Percentiles rank a stretch among this genome's conserved stretches.
Conservation (phyloP, 2,888 invertebrate genomes). For the Drosophila conformis region DNA sequence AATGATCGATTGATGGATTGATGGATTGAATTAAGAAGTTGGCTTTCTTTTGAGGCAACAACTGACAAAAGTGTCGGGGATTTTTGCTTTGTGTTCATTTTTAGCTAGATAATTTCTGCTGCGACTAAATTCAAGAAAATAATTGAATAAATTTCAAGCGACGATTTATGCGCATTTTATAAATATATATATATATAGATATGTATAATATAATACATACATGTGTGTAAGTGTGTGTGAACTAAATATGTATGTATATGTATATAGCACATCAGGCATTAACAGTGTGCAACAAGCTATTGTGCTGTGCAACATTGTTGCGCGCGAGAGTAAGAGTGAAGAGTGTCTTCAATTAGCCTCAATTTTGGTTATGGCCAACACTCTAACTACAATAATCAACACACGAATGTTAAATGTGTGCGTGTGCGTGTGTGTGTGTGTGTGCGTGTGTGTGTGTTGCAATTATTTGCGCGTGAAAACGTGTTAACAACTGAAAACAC, state of each 20-base stretch:
- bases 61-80: neutral
- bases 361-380: constrained; percentile 45
- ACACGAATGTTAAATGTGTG: constrained; percentile 21
- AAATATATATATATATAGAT: neutral
- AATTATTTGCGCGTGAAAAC: constrained; percentile 61
- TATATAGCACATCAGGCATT: neutral
- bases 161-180: neutral
- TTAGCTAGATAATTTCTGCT: neutral
- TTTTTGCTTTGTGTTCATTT: neutral
- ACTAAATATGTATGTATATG: neutral
- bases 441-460: constrained; percentile 42
- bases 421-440: constrained; percentile 6
- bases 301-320: constrained; percentile 26
- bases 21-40: neutral
- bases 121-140: constrained; percentile 1
- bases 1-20: neutral
- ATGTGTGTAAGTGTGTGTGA: neutral
- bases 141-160: neutral
- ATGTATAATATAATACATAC: neutral
- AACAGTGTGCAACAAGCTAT: neutral
- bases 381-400: constrained; percentile 46
- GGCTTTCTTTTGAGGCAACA: neutral
- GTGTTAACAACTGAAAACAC: constrained; percentile 58
- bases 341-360: constrained; percentile 67
- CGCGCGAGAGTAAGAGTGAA: constrained; percentile 64